phyloP scores from a whole-genome alignment of 2,888 invertebrate genomes.

The Drosophila phalerata region DNA sequence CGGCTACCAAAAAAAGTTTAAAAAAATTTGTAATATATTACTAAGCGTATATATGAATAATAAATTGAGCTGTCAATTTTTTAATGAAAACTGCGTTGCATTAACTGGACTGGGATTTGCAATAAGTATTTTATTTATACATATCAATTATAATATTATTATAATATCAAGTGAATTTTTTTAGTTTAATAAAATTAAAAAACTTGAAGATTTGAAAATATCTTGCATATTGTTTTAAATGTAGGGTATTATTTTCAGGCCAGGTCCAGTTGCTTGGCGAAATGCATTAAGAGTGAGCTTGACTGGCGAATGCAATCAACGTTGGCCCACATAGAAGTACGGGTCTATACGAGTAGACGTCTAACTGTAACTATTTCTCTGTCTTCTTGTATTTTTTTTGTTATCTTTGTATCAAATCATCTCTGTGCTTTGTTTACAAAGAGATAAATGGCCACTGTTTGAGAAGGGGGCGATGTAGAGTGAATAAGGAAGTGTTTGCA shows the following conservation, averaged over 20 bases:
- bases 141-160: no score
- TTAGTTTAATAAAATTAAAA: background rate
- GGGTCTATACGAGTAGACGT: constrained; percentile 9
- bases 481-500: constrained; percentile 22
- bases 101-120: no score
- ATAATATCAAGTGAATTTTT: no score
- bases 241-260: constrained; percentile 14
- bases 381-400: background rate
- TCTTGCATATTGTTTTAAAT: background rate
- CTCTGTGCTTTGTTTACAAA: constrained; percentile 53
- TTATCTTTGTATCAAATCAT: constrained; percentile 58
- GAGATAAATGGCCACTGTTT: constrained; percentile 62
- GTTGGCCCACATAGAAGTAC: constrained; percentile 47
- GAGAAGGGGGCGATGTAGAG: constrained; percentile 4
- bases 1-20: no score
- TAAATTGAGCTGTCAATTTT: no score
- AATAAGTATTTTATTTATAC: no score
- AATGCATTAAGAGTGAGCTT: constrained; percentile 34
- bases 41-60: no score
- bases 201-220: background rate
- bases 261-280: constrained; percentile 21
- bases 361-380: constrained; percentile 36
- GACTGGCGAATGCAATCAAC: constrained; percentile 53
- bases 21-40: no score
- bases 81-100: no score